phyloP scores from a whole-genome alignment of 1,140 invertebrate genomes.

The Hirudo medicinalis region DNA sequence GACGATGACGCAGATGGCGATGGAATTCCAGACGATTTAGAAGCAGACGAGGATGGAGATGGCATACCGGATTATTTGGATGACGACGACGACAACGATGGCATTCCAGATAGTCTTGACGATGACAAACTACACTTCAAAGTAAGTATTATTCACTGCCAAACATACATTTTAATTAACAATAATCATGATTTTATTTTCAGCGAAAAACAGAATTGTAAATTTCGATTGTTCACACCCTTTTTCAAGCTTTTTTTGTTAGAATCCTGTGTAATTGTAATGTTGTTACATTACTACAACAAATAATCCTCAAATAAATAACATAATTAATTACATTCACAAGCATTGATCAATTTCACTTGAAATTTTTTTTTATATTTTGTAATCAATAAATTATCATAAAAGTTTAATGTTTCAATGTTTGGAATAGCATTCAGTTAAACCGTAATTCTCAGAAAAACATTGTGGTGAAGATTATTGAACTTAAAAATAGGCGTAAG shows the following conservation, averaged over 20 bases:
- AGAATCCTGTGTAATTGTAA: not conserved
- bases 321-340: too few relatives aligned
- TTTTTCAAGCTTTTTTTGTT: not conserved
- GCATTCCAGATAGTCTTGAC: slow-evolving; percentile 15
- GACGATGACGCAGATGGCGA: slow-evolving; percentile 14
- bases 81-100: slow-evolving; percentile 17
- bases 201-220: slow-evolving; percentile 12
- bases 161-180: not conserved
- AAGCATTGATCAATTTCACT: too few relatives aligned
- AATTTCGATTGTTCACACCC: not conserved
- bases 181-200: not conserved
- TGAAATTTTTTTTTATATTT: too few relatives aligned
- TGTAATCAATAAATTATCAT: too few relatives aligned
- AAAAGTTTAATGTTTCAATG: too few relatives aligned
- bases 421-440: too few relatives aligned
- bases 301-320: too few relatives aligned
- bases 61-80: slow-evolving; percentile 16
- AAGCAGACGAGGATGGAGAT: slow-evolving; percentile 16
- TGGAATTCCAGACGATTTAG: slow-evolving; percentile 12
- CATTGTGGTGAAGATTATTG: too few relatives aligned
- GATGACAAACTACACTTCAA: slow-evolving; percentile 8
- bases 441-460: too few relatives aligned
- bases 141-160: not conserved
- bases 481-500: too few relatives aligned
- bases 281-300: not conserved